A percentile compares a stretch with the other conserved stretches of the same genome.
phyloP scores from a whole-genome alignment of 2,797 vertebrate genomes.

The Dipus sagitta region DNA sequence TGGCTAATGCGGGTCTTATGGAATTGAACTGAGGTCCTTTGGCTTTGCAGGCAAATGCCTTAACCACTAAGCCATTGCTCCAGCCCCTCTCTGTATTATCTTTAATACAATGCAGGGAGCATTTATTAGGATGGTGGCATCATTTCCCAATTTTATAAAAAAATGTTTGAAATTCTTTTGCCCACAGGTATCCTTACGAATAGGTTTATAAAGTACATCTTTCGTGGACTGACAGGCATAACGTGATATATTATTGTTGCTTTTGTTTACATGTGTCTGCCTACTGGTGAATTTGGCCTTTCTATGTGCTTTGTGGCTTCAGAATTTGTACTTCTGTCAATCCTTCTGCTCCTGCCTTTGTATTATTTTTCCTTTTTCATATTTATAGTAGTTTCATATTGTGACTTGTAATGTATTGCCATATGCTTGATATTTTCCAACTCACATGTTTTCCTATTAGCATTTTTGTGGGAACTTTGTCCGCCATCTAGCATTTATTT shows the following conservation, averaged over 20 bases:
- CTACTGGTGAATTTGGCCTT: neutral
- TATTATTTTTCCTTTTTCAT: neutral
- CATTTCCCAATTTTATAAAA: neutral
- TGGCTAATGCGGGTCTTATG: too few species aligned
- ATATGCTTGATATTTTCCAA: neutral
- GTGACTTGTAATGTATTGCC: neutral
- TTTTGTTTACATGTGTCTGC: neutral
- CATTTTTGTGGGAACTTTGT: neutral
- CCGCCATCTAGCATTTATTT: neutral
- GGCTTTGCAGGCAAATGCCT: too few species aligned
- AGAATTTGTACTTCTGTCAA: neutral
- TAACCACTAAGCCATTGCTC: too few species aligned
- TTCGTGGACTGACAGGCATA: neutral
- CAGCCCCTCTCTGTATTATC: too few species aligned
- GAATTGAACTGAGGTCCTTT: too few species aligned
- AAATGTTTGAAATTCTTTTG: neutral
- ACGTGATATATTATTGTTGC: neutral
- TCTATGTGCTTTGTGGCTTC: neutral
- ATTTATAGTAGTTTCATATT: neutral
- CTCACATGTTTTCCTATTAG: neutral
- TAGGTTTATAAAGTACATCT: neutral
- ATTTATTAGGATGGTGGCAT: neutral
- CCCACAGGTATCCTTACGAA: neutral
- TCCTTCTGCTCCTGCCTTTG: neutral
- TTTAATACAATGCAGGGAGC: neutral